Evolutionary conservation across 2,888 invertebrate species (phyloP), one percentile per base, ranked within the genome.

Genomic region (Xestobium rufovillosum): DNA sequence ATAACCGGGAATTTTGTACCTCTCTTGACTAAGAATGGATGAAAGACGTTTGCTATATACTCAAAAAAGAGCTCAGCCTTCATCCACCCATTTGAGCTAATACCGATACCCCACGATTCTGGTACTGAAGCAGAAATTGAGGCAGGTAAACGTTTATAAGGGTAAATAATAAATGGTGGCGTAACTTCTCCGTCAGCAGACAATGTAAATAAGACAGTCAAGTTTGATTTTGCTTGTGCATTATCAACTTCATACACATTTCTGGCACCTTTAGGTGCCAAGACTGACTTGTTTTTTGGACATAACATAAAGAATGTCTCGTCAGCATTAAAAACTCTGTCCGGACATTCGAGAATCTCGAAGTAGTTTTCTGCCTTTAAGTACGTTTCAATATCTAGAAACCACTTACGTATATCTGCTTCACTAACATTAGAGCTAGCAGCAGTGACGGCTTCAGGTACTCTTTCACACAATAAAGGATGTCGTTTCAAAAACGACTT

Each of bases 11-110:
- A 55, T 38, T 31, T 38, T 36, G 45, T 41, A 2, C 43, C 40
- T 13, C 43, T 36, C 38, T 45, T 47, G 4, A 52, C 51, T 38
- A 62, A 39, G 58, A 32, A 63, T 49, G 42, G 60, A 60, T 14
- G 60, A 34, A 43, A 65, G 17, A 49, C 37, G 30, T 46, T 46
- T 13, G 35, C 34, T 13, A 63, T 56, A 36, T 63, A 66, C 33
- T 64, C 59, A 39, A 50, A 54, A 44, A 66, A 66, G 4, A 60
- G 15, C 25, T 62, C 61, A 1, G 54, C 31, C 14, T 56, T 62
- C 64, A 65, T 66, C 63, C 63, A 65, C 2, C 64, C 65, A 34
- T 50, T 59, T 6, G 62, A 60, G 17, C 55, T 57, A 4, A 50
- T 38, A 1, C 61, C 63, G 10, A 63, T 48, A 3, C 61, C 59